Evolutionary conservation across 2,888 invertebrate genomes (phyloP).

Genomic region (Mimumesa dahlbomi): DNA sequence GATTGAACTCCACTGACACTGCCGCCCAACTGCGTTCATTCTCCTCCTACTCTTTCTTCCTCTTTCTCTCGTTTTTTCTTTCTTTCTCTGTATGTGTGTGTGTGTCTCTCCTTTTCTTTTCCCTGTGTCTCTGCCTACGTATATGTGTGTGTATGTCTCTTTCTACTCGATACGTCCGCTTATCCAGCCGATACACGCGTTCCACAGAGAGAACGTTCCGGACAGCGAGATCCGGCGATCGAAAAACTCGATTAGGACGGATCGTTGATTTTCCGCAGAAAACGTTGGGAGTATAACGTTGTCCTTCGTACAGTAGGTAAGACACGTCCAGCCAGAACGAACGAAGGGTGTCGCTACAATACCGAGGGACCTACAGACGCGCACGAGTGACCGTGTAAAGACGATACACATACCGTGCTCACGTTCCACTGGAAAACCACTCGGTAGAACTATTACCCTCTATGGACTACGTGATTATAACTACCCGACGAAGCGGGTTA

Average conservation of each 20-base stretch:
- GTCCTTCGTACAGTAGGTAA: conserved; percentile 23
- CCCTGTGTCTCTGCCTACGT: conserved; percentile 22
- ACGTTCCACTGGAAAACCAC: conserved; percentile 35
- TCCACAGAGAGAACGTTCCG: conserved; percentile 33
- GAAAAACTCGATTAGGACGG: conserved; percentile 47
- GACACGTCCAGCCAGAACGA: conserved; percentile 26
- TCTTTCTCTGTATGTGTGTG: conserved; percentile 20
- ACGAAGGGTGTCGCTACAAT: conserved; percentile 20
- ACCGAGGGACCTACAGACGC: conserved; percentile 33
- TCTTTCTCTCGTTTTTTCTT: conserved; percentile 29
- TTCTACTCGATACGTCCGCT: conserved; percentile 40
- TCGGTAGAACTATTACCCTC: conserved; percentile 16
- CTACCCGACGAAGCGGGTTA: no score
- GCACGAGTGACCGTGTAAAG: conserved; percentile 39
- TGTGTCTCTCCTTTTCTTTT: conserved; percentile 15
- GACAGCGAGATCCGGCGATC: conserved; percentile 33
- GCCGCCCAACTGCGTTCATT: conserved; percentile 65
- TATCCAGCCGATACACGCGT: conserved; percentile 40
- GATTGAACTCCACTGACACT: conserved; percentile 80
- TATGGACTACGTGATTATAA: not conserved
- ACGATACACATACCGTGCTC: conserved; percentile 41
- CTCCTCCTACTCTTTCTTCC: conserved; percentile 58
- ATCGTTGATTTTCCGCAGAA: conserved; percentile 32
- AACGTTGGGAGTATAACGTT: not conserved
- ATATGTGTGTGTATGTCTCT: conserved; percentile 1